Percentiles rank a stretch among this genome's conserved stretches.
phyloP scores from a whole-genome alignment of 2,113 vertebrate species.

The Passer montanus region DNA sequence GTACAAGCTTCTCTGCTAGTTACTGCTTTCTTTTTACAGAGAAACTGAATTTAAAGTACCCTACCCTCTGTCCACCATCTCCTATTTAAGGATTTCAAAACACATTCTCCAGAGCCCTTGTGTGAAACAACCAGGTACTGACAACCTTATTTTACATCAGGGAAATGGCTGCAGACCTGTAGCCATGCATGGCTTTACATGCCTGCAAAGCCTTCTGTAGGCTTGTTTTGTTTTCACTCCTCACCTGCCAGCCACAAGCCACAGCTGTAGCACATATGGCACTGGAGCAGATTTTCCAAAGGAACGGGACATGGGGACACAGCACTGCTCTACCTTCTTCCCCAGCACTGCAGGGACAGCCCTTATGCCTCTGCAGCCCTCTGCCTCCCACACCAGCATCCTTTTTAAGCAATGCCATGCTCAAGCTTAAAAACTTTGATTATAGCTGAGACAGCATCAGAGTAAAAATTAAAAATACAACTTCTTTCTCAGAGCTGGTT shows the following conservation, averaged over 20 bases:
- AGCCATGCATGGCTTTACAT: not conserved
- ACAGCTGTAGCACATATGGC: not conserved
- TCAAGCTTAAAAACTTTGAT: not conserved
- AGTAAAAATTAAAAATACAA: not conserved
- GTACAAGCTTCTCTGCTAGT: not conserved
- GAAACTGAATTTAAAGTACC: not conserved
- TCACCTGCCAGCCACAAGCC: not conserved
- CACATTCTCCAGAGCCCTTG: not conserved
- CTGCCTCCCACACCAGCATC: not conserved
- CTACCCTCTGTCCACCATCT: not conserved
- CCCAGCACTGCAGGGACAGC: not conserved
- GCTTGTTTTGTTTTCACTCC: not conserved
- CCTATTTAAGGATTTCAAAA: not conserved
- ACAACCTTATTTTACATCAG: not conserved
- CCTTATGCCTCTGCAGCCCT: not conserved
- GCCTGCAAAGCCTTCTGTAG: not conserved
- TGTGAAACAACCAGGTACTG: not conserved
- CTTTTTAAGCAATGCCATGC: not conserved
- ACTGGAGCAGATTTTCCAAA: not conserved
- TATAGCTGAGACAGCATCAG: not conserved
- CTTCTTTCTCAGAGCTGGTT: not conserved
- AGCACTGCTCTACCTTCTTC: not conserved
- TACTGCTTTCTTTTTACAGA: not conserved
- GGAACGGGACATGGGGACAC: not conserved
- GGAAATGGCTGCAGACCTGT: not conserved